Conservation (phyloP, 37 sponge, comb jelly and placozoan species). For the Hexactinellida sp. region DNA sequence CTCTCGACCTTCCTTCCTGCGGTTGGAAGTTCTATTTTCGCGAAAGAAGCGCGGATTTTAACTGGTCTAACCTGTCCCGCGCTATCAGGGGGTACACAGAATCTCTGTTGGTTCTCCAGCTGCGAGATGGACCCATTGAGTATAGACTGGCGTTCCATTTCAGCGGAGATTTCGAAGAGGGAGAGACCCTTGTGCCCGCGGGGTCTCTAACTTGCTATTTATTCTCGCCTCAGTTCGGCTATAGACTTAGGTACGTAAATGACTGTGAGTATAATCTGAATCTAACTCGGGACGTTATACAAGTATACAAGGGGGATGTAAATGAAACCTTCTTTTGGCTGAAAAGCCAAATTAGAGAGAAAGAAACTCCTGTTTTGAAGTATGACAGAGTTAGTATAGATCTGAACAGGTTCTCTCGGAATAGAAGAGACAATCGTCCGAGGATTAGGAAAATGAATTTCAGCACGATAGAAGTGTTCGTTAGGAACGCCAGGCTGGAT, state of each 20-base stretch:
- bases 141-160: slow-evolving; percentile 35
- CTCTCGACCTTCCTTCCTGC: slow-evolving; percentile 28
- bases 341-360: not conserved
- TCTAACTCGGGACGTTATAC: not conserved
- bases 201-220: slow-evolving; percentile 38
- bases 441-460: slow-evolving; percentile 31
- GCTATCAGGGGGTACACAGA: slow-evolving; percentile 30
- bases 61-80: slow-evolving; percentile 29
- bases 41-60: not conserved
- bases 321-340: not conserved
- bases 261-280: slow-evolving; percentile 28
- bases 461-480: slow-evolving; percentile 40
- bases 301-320: not conserved
- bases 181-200: not conserved
- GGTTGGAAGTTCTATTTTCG: slow-evolving; percentile 40
- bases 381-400: slow-evolving; percentile 48
- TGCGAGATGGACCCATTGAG: slow-evolving; percentile 21
- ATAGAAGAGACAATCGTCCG: slow-evolving; percentile 22
- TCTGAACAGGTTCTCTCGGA: slow-evolving; percentile 21
- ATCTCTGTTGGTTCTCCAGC: slow-evolving; percentile 28
- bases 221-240: slow-evolving; percentile 37
- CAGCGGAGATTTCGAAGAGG: slow-evolving; percentile 1
- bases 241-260: slow-evolving; percentile 13
- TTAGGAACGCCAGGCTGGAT: slow-evolving; percentile 12
- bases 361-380: not conserved